These are phyloP conservation scores for Tipula helvola DNA, from an alignment of 2,888 invertebrate species.

Conservation along the genomic window DNA sequence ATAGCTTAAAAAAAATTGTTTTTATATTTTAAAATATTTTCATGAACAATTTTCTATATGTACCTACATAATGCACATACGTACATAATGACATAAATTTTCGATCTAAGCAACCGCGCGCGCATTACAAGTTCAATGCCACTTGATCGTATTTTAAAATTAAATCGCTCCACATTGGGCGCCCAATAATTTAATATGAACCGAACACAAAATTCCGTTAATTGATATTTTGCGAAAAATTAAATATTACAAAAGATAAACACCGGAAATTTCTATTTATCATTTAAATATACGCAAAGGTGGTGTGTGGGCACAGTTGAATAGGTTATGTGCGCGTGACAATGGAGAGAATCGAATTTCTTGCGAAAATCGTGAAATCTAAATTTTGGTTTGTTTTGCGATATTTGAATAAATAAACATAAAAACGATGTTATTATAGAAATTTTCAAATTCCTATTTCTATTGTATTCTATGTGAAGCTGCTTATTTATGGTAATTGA, in stretches of 20 bases:
- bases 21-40: not conserved
- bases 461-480: not conserved
- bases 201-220: not conserved
- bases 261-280: not conserved
- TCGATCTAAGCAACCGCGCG: not conserved
- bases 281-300: not conserved
- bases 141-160: not conserved
- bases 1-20: not conserved
- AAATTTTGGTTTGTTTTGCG: not conserved
- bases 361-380: not conserved
- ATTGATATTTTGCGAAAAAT: not conserved
- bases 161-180: not conserved
- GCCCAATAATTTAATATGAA: not conserved
- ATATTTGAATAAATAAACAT: not conserved
- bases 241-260: not conserved
- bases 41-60: not conserved
- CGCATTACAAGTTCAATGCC: not conserved
- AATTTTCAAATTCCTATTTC: not conserved
- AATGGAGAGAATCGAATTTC: not conserved
- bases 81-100: not conserved
- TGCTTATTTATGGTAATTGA: not conserved
- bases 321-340: not conserved
- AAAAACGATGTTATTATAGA: not conserved
- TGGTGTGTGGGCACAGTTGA: not conserved
- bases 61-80: not conserved